Base-by-base conservation (phyloP, 1,140 invertebrate genomes). In the Polypedilum pembai region DNA sequence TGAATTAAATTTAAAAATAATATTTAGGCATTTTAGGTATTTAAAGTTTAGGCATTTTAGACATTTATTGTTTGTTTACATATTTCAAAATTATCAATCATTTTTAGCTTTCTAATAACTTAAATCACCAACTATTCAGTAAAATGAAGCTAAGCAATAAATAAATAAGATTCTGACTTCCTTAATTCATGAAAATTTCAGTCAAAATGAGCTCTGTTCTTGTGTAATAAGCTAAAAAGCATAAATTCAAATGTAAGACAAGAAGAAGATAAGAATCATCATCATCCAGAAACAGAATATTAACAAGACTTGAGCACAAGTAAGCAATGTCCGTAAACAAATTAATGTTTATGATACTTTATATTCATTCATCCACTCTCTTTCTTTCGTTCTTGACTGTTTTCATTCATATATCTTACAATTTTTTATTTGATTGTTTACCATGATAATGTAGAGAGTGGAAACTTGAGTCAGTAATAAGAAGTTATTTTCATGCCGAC, bases 281-380 rank as follows among this genome's bases (percentile, higher is more conserved):
- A 33, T 56, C n/a, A n/a, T 56, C n/a, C 45, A n/a, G 45, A n/a
- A 56, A 56, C 45, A 56, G n/a, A 56, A 56, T n/a, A 12, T n/a
- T 56, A 56, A 56, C 45, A 56, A 56, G 45, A 15, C 45, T 56
- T 12, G 12, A n/a, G 12, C n/a, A 56, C 45, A 4, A 12, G n/a
- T 15, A 56, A n/a, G n/a, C 45, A n/a, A 56, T 15, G 45, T n/a
- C 45, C 12, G 45, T 56, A 56, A 56, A 56, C 45, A 56, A 56
- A 56, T 56, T 56, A 56, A 56, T 56, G 45, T 56, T 56, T 56
- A 56, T 56, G 45, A 56, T 56, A 56, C n/a, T 56, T 56, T 56
- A n/a, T 56, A n/a, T 15, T 56, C 45, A 56, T 56, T 56, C 45
- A 56, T 56, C 15, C 45, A 56, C n/a, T n/a, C n/a, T 56, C 45